Evolutionary conservation across 2,888 invertebrate species (phyloP).

Genomic region (Brenthis hecate): DNA sequence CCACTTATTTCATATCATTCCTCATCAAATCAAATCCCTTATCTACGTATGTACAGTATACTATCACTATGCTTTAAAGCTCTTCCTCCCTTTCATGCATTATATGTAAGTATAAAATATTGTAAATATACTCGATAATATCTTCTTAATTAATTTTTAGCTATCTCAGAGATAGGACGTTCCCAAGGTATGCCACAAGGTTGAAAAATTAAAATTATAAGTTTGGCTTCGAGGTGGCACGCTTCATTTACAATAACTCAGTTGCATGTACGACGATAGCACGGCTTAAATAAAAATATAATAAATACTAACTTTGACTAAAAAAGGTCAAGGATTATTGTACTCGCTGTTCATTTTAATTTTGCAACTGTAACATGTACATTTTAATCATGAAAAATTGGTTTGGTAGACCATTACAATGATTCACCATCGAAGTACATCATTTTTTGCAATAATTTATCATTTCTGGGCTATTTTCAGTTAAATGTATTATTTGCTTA

Average conservation of each 20-base stretch:
- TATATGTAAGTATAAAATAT: slow-evolving; percentile 27
- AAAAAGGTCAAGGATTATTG: slow-evolving; percentile 23
- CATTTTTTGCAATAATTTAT: slow-evolving; percentile 13
- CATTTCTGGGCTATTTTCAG: slow-evolving; percentile 3
- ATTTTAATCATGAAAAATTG: background rate
- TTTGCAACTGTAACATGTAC: slow-evolving; percentile 26
- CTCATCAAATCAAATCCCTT: slow-evolving; percentile 17
- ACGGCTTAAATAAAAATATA: slow-evolving; percentile 59
- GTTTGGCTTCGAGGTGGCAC: slow-evolving; percentile 76
- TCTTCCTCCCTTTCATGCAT: slow-evolving; percentile 29
- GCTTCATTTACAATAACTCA: slow-evolving; percentile 56
- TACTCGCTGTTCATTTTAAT: slow-evolving; percentile 34
- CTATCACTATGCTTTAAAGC: slow-evolving; percentile 36
- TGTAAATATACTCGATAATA: slow-evolving; percentile 45
- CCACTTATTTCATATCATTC: slow-evolving; percentile 21
- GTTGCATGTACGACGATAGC: slow-evolving; percentile 72
- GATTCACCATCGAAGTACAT: background rate
- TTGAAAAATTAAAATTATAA: slow-evolving; percentile 63
- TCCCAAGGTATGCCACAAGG: slow-evolving; percentile 89
- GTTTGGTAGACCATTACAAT: background rate
- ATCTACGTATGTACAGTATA: slow-evolving; percentile 27
- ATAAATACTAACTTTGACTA: slow-evolving; percentile 16
- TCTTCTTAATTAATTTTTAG: slow-evolving; percentile 80
- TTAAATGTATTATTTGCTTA: slow-evolving; percentile 16
- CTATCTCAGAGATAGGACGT: slow-evolving; percentile 96